A percentile compares a stretch with the other conserved stretches of the same genome.
Evolutionary conservation across 2,888 invertebrate species (phyloP).

Genomic region (Frankliniella fusca): DNA sequence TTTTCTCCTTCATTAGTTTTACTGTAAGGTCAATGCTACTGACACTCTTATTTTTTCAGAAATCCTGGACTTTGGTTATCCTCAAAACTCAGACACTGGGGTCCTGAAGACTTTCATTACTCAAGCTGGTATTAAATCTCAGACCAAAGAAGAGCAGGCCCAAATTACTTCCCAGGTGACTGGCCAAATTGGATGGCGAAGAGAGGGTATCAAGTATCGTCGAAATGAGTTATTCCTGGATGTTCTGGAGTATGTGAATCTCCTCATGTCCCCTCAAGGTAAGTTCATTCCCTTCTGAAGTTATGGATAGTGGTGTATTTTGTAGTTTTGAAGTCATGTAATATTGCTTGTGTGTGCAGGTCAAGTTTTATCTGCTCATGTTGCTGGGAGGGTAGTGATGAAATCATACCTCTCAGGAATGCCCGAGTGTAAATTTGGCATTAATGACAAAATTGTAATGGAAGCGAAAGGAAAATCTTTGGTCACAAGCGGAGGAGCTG

Average conservation of each 20-base stretch:
- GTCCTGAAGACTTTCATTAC: conserved; percentile 99
- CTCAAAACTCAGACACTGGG: conserved; percentile 99
- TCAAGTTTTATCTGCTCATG: conserved; percentile 97
- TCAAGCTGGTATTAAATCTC: conserved; percentile 97
- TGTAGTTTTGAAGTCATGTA: neutral
- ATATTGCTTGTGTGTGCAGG: conserved; percentile 52
- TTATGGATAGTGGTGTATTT: neutral
- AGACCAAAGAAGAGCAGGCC: conserved; percentile 98
- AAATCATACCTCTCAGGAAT: conserved; percentile 99
- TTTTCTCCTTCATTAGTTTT: conserved; percentile 14
- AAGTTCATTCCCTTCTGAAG: conserved; percentile 36
- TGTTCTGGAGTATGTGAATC: conserved; percentile 96
- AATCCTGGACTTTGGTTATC: conserved; percentile 98
- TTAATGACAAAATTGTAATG: conserved; percentile 99
- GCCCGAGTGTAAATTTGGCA: conserved; percentile 99
- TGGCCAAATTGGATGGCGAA: conserved; percentile 97
- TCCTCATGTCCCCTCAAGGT: conserved; percentile 99
- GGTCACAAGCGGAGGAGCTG: conserved; percentile 49
- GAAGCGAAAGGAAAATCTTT: conserved; percentile 75
- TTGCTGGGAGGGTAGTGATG: conserved; percentile 99
- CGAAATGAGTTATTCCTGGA: conserved; percentile 98
- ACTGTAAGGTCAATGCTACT: neutral
- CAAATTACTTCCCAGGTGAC: conserved; percentile 99
- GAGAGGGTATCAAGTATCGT: conserved; percentile 98
- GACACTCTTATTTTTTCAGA: conserved; percentile 56